Percentiles rank a stretch among this genome's conserved stretches.
These are phyloP conservation scores for Bombyx mori DNA, from an alignment of 1,140 invertebrate genomes.

Conservation along the genomic window ASM3026992v2 NC_085109.1:377001-377500, in stretches of 20 bases:
- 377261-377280: conserved; percentile 8
- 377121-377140: conserved; percentile 64
- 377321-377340: background rate
- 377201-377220: conserved; percentile 21
- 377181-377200: conserved; percentile 12
- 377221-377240: conserved; percentile 22
- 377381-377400: background rate
- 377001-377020: too few species aligned
- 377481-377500: conserved; percentile 13
- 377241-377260: conserved; percentile 15
- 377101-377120: conserved; percentile 24
- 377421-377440: background rate
- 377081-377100: conserved; percentile 7
- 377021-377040: too few species aligned
- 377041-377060: too few species aligned
- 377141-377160: conserved; percentile 13
- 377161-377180: conserved; percentile 20
- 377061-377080: background rate
- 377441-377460: background rate
- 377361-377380: background rate
- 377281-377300: conserved; percentile 4
- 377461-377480: background rate
- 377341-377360: background rate
- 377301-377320: background rate
- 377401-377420: background rate